Evolutionary conservation across 2,113 vertebrate species (phyloP), one percentile per base, ranked within the genome.

Genomic region (Bostrychus sinensis): DNA sequence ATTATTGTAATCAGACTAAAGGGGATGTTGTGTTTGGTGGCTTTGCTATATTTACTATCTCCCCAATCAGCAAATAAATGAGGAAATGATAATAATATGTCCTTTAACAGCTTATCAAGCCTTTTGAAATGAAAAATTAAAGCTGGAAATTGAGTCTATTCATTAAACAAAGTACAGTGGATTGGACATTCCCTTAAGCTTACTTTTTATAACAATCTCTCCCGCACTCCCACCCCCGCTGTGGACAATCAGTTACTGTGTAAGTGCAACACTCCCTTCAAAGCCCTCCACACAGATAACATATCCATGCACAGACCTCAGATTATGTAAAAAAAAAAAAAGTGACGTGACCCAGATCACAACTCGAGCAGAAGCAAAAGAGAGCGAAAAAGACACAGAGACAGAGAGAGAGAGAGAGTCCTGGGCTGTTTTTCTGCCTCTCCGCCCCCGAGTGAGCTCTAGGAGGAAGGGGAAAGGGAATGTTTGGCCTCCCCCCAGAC

Each of bases 381-480:
- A 39, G 14, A 14, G 3, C n/a, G 7, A 42, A 9, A 43, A 16
- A 39, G 38, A 19, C 6, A 42, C 56, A 48, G 22, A 17, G 37
- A 39, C 37, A 59, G 34, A 3, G 62, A 23, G 19, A 66, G 73
- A 81, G 79, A 83, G 80, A 81, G 75, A 70, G 63, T 70, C 25
- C 78, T 62, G 46, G 68, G 75, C 17, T 20, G 28, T 34, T 28
- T 16, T 25, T 25, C 23, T 28, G 23, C 28, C 17, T 34, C 26
- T 32, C 50, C n/a, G 8, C 28, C 28, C 51, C 66, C 76, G 69
- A 16, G 57, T 70, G 67, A 69, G 81, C 83, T 87, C 75, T 79
- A 74, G 73, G 79, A 81, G 82, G 75, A 80, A 79, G 79, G 62
- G 74, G 76, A 80, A 81, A 80, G 81, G 75, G 81, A 88, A 85